phyloP scores from a whole-genome alignment of 2,797 vertebrate species.

The Betta splendens region DNA sequence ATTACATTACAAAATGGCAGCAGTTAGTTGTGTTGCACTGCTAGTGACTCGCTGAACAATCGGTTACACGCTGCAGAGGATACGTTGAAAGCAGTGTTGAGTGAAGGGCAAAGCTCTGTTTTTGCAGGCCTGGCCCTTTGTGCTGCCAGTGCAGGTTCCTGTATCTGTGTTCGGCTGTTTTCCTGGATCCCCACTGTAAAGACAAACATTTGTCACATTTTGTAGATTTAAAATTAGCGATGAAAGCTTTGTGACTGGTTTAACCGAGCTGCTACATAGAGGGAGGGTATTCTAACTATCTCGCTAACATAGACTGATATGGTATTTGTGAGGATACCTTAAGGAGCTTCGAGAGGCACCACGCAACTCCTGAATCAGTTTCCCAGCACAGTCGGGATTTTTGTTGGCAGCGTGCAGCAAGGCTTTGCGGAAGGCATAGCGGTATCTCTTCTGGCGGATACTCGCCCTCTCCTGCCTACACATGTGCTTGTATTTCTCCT shows the following conservation, averaged over 20 bases:
- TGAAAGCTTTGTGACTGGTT: neutral
- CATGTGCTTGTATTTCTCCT: conserved; percentile 98
- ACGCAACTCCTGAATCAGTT: conserved; percentile 88
- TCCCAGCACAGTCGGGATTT: conserved; percentile 90
- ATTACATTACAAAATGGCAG: conserved; percentile 2
- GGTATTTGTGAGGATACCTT: conserved; percentile 76
- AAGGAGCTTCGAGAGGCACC: conserved; percentile 77
- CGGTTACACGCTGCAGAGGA: conserved; percentile 78
- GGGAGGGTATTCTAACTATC: neutral
- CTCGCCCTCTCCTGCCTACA: conserved; percentile 95
- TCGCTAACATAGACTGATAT: neutral
- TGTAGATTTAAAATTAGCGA: conserved; percentile 8
- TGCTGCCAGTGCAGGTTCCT: conserved; percentile 87
- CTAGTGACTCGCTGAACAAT: neutral
- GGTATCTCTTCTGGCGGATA: conserved; percentile 93
- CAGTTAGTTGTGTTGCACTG: neutral
- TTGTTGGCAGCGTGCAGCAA: conserved; percentile 93
- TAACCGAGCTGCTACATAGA: neutral
- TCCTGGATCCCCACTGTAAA: conserved; percentile 79
- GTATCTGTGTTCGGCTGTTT: conserved; percentile 81
- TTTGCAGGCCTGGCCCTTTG: conserved; percentile 89
- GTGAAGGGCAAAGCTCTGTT: conserved; percentile 95
- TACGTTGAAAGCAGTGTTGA: conserved; percentile 98
- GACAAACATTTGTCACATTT: conserved; percentile 19
- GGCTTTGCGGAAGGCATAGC: conserved; percentile 92